Evolutionary conservation across 2,888 invertebrate species (phyloP).

Genomic region (Microdon myrmicae): DNA sequence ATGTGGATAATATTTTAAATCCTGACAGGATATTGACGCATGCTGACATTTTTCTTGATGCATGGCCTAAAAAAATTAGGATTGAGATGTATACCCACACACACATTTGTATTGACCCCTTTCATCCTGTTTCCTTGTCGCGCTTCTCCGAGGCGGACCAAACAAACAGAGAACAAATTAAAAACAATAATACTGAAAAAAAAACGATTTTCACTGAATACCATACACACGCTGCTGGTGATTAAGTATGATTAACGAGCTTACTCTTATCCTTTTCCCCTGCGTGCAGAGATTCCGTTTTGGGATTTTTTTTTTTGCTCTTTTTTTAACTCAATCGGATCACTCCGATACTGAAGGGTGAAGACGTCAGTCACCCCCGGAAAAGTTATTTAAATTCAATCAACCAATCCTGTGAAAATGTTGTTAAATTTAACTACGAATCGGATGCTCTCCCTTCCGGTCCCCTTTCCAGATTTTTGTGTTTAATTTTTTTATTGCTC

Average conservation of each 20-base stretch:
- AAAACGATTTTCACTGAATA: not conserved
- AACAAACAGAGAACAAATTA: conserved; percentile 1
- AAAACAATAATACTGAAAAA: conserved; percentile 1
- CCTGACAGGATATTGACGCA: conserved; percentile 34
- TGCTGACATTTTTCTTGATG: conserved; percentile 16
- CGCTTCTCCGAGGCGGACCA: not conserved
- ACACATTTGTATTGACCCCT: conserved; percentile 32
- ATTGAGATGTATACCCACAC: conserved; percentile 33
- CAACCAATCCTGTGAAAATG: conserved; percentile 41
- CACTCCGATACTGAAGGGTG: conserved; percentile 17
- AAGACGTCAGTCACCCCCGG: conserved; percentile 15
- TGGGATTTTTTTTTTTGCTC: conserved; percentile 2
- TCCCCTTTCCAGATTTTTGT: too few relatives aligned
- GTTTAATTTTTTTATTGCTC: too few relatives aligned
- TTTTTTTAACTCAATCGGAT: conserved; percentile 30
- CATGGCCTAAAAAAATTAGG: conserved; percentile 19
- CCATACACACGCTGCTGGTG: conserved; percentile 30
- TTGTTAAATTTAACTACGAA: conserved; percentile 39
- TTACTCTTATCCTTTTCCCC: conserved; percentile 37
- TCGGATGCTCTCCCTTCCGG: too few relatives aligned
- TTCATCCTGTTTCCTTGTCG: conserved; percentile 20
- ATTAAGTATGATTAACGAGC: conserved; percentile 48
- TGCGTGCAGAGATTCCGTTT: not conserved
- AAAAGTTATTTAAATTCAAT: conserved; percentile 44
- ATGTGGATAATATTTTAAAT: conserved; percentile 28